Evolutionary conservation across 1,140 invertebrate genomes (phyloP).

Genomic region (Zaprionus inermis): DNA sequence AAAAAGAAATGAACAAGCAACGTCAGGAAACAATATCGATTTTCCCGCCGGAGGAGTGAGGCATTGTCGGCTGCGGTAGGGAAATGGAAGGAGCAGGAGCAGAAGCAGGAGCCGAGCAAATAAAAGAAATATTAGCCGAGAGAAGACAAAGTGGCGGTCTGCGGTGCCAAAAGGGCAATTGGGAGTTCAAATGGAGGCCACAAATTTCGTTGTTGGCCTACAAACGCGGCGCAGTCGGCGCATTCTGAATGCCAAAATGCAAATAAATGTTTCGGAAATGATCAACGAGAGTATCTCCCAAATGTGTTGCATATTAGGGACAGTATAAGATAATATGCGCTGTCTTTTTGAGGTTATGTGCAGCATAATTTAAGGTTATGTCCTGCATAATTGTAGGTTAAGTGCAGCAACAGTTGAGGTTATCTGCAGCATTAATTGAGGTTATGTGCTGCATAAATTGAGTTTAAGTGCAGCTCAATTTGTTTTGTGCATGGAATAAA

Average conservation of each 20-base stretch:
- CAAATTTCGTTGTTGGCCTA: slow-evolving; percentile 10
- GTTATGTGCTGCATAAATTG: neutral
- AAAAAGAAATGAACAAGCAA: slow-evolving; percentile 50
- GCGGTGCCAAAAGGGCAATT: slow-evolving; percentile 38
- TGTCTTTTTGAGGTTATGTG: neutral
- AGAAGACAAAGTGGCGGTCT: slow-evolving; percentile 76
- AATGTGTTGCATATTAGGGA: neutral
- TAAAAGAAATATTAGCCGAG: slow-evolving; percentile 80
- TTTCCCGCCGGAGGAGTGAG: slow-evolving; percentile 41
- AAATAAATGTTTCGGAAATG: slow-evolving; percentile 13
- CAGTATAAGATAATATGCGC: slow-evolving; percentile 5
- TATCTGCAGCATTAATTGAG: neutral
- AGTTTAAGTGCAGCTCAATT: neutral
- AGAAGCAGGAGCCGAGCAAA: slow-evolving; percentile 35
- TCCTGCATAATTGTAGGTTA: neutral
- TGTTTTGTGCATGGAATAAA: neutral
- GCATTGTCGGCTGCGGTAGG: slow-evolving; percentile 17
- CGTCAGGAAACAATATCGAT: slow-evolving; percentile 74
- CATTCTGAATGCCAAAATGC: neutral
- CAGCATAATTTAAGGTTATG: neutral
- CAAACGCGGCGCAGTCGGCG: neutral
- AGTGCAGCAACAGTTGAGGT: neutral
- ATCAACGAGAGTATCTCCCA: slow-evolving; percentile 6
- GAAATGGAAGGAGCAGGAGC: slow-evolving; percentile 21
- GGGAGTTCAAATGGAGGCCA: slow-evolving; percentile 38